A percentile compares a stretch with the other conserved stretches of the same genome.
phyloP scores from a whole-genome alignment of 2,113 vertebrate species.

The Xiphorhynchus elegans region DNA sequence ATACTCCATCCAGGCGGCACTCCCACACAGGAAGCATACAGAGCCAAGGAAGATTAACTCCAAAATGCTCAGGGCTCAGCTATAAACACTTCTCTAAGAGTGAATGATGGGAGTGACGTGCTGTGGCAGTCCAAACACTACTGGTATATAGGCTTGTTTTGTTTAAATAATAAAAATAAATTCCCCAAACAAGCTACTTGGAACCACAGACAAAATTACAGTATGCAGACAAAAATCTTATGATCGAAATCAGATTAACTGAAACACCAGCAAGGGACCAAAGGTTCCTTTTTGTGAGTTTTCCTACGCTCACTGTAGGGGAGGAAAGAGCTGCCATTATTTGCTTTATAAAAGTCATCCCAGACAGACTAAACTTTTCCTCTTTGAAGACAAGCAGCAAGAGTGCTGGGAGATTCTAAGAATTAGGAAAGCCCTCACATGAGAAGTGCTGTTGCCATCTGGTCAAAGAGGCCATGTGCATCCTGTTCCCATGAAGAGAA shows the following conservation, averaged over 20 bases:
- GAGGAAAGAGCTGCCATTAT: not conserved
- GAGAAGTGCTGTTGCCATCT: not conserved
- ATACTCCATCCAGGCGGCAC: not conserved
- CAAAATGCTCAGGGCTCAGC: not conserved
- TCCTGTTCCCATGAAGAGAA: not conserved
- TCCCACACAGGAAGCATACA: not conserved
- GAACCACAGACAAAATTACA: not conserved
- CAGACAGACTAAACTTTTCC: not conserved
- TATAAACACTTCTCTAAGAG: not conserved
- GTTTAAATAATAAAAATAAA: not conserved
- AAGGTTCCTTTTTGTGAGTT: not conserved
- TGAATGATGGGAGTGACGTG: not conserved
- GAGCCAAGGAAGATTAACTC: not conserved
- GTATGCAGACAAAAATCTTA: not conserved
- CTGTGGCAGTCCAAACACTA: not conserved
- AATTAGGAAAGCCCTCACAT: not conserved
- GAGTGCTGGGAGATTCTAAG: not conserved
- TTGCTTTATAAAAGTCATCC: not conserved
- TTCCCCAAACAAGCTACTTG: not conserved
- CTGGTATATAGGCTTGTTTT: not conserved
- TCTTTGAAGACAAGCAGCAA: not conserved
- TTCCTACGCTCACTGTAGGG: not conserved
- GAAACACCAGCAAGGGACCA: not conserved
- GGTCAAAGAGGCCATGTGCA: not conserved
- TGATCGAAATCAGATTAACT: fast-evolving